A percentile compares a stretch with the other conserved stretches of the same genome.
Evolutionary conservation across 2,113 vertebrate genomes (phyloP).

Genomic region (Leucopsar rothschildi): DNA sequence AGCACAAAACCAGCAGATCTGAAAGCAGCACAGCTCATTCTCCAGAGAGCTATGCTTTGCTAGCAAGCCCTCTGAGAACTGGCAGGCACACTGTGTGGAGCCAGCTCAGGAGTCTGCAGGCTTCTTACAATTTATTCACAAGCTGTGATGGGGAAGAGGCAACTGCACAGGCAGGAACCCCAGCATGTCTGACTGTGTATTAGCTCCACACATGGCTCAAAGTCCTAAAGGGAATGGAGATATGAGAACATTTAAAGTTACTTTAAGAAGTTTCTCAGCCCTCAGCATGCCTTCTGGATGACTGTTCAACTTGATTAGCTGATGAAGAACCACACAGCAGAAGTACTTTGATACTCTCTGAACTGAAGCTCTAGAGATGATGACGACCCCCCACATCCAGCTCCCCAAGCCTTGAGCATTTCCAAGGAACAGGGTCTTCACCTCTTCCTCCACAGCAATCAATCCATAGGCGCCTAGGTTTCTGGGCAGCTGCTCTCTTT

Average conservation of each 20-base stretch:
- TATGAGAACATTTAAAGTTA: not conserved
- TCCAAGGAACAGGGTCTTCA: not conserved
- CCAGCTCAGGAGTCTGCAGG: not conserved
- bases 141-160: not conserved
- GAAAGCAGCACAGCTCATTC: not conserved
- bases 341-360: not conserved
- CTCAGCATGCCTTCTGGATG: not conserved
- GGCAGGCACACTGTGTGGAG: not conserved
- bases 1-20: not conserved
- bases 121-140: not conserved
- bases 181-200: accelerated
- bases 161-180: not conserved
- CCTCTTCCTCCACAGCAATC: slow-evolving; percentile 1
- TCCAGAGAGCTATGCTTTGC: not conserved
- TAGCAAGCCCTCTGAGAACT: not conserved
- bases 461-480: not conserved
- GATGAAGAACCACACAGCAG: not conserved
- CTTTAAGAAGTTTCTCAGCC: not conserved
- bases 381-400: not conserved
- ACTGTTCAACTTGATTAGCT: not conserved
- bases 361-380: not conserved
- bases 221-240: not conserved
- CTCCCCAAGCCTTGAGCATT: not conserved
- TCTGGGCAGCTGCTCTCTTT: slow-evolving; percentile 23
- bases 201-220: not conserved